Evolutionary conservation across 2,797 vertebrate genomes (phyloP).

Genomic region (Pristis pectinata): DNA sequence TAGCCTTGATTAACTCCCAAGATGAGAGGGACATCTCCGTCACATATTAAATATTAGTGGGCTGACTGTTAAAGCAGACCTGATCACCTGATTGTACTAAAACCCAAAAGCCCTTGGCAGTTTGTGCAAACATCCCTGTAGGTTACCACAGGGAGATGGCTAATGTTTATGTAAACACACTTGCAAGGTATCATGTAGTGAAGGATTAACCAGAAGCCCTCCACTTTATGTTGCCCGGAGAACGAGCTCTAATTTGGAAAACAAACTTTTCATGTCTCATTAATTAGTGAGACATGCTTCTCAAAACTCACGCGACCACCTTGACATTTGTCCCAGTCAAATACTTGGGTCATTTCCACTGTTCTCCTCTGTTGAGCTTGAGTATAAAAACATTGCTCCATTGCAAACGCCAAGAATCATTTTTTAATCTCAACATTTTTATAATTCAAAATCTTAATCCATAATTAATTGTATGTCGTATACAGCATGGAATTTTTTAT

Average conservation of each 20-base stretch:
- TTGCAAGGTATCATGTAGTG: background rate
- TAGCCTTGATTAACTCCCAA: background rate
- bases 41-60: background rate
- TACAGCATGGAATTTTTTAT: background rate
- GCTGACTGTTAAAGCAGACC: background rate
- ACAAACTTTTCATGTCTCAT: constrained; percentile 7
- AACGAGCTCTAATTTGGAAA: background rate
- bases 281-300: background rate
- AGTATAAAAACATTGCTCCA: background rate
- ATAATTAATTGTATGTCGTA: background rate
- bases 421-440: background rate
- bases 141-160: background rate
- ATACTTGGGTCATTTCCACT: background rate
- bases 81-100: background rate
- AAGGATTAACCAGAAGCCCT: background rate
- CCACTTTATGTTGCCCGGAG: background rate
- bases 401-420: background rate
- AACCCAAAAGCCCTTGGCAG: background rate
- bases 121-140: background rate
- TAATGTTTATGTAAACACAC: background rate
- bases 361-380: background rate
- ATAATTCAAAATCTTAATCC: background rate
- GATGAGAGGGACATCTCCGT: background rate
- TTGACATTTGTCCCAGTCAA: background rate
- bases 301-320: background rate